Evolutionary conservation across 2,113 vertebrate species (phyloP), one percentile per base, ranked within the genome.

Genomic region (Macaca nemestrina): DNA sequence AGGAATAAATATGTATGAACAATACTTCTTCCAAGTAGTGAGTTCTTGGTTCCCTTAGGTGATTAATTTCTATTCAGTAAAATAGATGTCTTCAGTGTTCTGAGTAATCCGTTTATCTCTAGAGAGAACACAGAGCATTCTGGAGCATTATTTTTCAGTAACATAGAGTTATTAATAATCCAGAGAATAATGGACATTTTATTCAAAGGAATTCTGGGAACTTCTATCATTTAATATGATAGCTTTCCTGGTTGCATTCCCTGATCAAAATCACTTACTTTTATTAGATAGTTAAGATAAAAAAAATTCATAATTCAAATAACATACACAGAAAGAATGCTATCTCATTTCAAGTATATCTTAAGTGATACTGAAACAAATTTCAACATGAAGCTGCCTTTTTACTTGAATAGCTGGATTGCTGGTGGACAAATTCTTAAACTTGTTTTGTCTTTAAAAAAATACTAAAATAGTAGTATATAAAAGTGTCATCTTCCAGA

Each of bases 51-150:
- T 95, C 93, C 91, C 88, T 59, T 55, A n/a, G 88, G 93, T 90
- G 81, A 96, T 96, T 92, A 67, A 97, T 95, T 96, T 92, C 85
- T 90, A 90, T 93, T 97, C 91, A 96, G 92, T 90, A 94, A 96
- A 88, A 96, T 92, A 9, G 48, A 97, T 95, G n/a, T 90, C 43
- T 95, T 96, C 73, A 85, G 68, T 50, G 6, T 95, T 96, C 73
- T 95, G 52, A 67, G 80, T 92, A 97, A 97, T 38, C 84, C 52
- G 14, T 97, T 43, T 84, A 75, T 68, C 40, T 95, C 11, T 45
- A 22, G 67, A 93, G 78, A 96, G 88, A 92, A 87, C 50, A 96
- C 70, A 45, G 84, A 78, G 64, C 94, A 97, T 87, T 90, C 1
- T 20, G 25, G 88, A 89, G 7, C 13, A 70, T n/a, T 87, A 82